Evolutionary conservation across 2,797 vertebrate species (phyloP).

Genomic region (Mycteria americana): DNA sequence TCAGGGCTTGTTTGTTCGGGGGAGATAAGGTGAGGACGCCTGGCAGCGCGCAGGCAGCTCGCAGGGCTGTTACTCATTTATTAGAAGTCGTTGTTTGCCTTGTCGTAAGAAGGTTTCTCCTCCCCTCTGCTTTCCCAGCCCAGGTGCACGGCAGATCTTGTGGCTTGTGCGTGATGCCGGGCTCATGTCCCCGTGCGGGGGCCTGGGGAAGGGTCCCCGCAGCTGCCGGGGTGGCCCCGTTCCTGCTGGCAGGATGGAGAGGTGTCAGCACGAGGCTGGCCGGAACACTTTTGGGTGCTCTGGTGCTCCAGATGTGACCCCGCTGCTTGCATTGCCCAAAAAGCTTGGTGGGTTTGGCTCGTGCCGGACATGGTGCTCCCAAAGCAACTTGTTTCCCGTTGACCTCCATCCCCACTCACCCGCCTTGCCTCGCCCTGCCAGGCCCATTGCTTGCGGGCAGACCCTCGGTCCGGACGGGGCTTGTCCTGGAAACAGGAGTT

Average conservation of each 20-base stretch:
- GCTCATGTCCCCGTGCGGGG: fast-evolving
- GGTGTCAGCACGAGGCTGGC: background rate
- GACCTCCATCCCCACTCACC: background rate
- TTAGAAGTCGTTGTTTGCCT: background rate
- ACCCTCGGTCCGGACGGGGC: background rate
- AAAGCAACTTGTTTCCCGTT: background rate
- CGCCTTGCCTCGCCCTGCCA: background rate
- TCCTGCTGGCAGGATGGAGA: fast-evolving
- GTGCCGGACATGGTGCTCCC: background rate
- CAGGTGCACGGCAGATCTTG: background rate
- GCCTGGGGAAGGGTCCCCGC: background rate
- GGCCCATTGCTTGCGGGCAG: background rate
- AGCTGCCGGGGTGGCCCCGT: background rate
- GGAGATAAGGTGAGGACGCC: background rate
- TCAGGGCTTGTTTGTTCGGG: conserved; percentile 35
- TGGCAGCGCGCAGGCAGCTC: background rate
- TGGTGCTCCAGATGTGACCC: background rate
- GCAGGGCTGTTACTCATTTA: conserved; percentile 19
- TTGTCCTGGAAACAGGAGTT: background rate
- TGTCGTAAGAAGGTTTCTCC: background rate
- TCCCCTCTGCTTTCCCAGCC: background rate
- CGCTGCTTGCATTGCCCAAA: background rate
- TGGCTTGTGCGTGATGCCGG: fast-evolving
- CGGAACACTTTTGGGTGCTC: fast-evolving
- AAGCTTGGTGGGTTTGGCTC: background rate